Conservation (phyloP, 2,888 invertebrate genomes). For the Hypsopygia costalis region DNA sequence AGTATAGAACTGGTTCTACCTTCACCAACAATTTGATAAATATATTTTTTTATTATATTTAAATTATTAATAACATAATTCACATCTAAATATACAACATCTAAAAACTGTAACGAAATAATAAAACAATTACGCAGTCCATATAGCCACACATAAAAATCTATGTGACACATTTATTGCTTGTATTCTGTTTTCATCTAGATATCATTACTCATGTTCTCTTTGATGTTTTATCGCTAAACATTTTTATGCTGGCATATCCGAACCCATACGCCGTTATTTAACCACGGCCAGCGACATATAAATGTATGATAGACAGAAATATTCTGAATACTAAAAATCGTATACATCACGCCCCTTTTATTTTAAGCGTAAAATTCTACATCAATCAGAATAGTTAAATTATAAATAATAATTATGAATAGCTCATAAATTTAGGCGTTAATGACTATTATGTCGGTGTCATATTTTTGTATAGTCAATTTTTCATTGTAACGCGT, state of each 20-base stretch:
- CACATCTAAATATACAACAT: too few relatives aligned
- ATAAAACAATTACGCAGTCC: constrained; percentile 44
- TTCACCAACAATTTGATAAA: too few relatives aligned
- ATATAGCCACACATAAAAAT: constrained; percentile 48
- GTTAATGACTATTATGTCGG: constrained; percentile 5
- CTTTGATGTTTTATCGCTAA: constrained; percentile 72
- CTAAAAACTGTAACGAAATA: constrained; percentile 21
- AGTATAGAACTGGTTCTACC: too few relatives aligned
- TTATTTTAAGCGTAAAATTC: constrained; percentile 3
- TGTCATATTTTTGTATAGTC: not conserved
- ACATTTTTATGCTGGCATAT: constrained; percentile 62
- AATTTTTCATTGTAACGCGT: constrained; percentile 4
- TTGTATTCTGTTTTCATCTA: constrained; percentile 66
- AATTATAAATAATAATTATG: constrained; percentile 9
- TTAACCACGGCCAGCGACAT: constrained; percentile 49
- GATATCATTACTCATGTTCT: constrained; percentile 64
- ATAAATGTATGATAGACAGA: constrained; percentile 32
- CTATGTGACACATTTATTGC: constrained; percentile 69
- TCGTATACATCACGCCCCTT: constrained; percentile 25
- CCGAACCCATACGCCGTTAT: constrained; percentile 38
- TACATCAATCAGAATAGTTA: constrained; percentile 5
- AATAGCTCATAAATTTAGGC: constrained; percentile 8
- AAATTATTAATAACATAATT: too few relatives aligned
- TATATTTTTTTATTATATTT: too few relatives aligned
- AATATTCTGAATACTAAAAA: constrained; percentile 27